Conservation (phyloP, 2,113 vertebrate genomes). For the Orcinus orca region DNA sequence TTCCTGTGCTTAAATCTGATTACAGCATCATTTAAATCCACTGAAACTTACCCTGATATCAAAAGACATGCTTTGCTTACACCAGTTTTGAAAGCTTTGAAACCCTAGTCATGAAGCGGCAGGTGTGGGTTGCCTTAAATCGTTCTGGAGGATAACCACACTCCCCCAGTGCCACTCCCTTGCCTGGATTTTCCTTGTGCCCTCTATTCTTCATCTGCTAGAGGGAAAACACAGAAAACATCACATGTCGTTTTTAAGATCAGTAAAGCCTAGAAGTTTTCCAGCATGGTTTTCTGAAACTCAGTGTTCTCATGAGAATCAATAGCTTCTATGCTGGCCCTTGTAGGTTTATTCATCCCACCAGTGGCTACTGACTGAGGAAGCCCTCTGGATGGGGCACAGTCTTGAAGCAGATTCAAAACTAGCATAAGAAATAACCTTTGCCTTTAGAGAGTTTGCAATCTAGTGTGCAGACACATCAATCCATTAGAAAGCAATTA, state of each 20-base stretch:
- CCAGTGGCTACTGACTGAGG: not conserved
- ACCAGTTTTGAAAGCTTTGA: conserved; percentile 59
- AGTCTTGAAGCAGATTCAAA: not conserved
- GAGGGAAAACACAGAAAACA: not conserved
- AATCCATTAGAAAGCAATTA: not conserved
- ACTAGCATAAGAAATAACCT: not conserved
- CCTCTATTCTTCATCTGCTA: not conserved
- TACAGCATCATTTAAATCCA: conserved; percentile 65
- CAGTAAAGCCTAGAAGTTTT: not conserved
- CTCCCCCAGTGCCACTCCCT: not conserved
- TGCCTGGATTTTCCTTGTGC: not conserved
- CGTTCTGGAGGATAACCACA: not conserved
- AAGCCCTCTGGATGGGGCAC: not conserved
- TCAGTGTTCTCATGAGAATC: not conserved
- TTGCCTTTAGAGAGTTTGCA: not conserved
- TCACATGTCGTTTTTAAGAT: not conserved
- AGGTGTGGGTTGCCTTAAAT: conserved; percentile 53
- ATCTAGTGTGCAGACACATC: not conserved
- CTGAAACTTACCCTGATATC: conserved; percentile 71
- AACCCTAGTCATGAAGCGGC: conserved; percentile 54
- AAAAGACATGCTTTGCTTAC: conserved; percentile 68
- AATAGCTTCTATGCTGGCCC: not conserved
- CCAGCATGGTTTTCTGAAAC: conserved; percentile 7
- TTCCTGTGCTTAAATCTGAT: conserved; percentile 62
- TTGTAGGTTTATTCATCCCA: not conserved